Conservation (phyloP, 2,888 invertebrate species). For the Alloscopus bannaensis region DNA sequence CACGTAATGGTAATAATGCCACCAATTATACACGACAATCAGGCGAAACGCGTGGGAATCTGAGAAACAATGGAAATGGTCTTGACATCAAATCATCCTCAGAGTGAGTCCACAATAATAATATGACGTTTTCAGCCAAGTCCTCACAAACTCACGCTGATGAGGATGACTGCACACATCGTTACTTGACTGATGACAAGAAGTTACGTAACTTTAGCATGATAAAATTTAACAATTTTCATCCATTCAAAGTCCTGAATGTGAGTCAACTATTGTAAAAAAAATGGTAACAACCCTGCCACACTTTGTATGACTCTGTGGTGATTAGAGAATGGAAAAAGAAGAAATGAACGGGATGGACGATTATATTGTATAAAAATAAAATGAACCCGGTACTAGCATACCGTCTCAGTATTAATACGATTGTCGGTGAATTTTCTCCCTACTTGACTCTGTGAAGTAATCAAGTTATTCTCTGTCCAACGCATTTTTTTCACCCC, state of each 20-base stretch:
- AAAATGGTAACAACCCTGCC: background rate
- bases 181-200: background rate
- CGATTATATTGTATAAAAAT: conserved; percentile 45
- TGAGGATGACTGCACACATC: conserved; percentile 5
- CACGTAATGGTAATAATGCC: conserved; percentile 29
- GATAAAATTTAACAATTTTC: background rate
- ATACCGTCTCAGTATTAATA: background rate
- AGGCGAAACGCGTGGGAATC: conserved; percentile 35
- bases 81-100: conserved; percentile 45
- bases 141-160: background rate
- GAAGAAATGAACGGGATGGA: conserved; percentile 39
- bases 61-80: conserved; percentile 39
- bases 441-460: conserved; percentile 1
- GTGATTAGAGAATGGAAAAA: conserved; percentile 23
- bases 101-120: background rate
- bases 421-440: background rate
- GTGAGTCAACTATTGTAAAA: background rate
- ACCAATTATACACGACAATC: conserved; percentile 31
- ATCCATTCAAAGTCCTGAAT: background rate
- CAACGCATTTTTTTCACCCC: background rate
- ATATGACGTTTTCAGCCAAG: background rate
- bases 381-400: conserved; percentile 18
- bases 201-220: background rate
- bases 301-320: background rate
- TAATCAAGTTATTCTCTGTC: conserved; percentile 18